Base-by-base conservation (phyloP, 2,113 vertebrate species). In the Otis tarda region DNA sequence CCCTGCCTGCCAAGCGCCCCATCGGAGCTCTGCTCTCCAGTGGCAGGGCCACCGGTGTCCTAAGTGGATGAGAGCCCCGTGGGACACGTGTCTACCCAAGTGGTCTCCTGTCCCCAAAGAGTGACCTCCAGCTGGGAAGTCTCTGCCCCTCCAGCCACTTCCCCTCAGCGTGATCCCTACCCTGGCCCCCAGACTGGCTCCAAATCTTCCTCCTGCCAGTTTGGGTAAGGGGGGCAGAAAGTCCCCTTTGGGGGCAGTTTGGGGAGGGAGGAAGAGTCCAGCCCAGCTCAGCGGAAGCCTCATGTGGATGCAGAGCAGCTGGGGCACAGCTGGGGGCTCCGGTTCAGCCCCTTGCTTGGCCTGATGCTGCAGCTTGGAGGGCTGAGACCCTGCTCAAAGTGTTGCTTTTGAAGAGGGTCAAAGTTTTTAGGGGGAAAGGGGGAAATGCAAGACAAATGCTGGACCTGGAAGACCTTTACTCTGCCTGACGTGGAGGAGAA, bases 241-340 rank as follows among this genome's bases (percentile, higher is more conserved):
- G 57, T 18, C 22, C 33, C 33, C 35, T 69, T 45, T 5, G 37
- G 39, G 28, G 21, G 19, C 22, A 45, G 18, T 57, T 35, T 41
- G 21, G 37, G n/a, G 41, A 28, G 47, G 39, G 30, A 45, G 45
- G 23, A 82, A 43, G 10, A 73, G 31, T 7, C 60, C 47, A 50
- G 12, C 12, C 28, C 0, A 7, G 80, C 59, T 82, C 52, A 37
- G 50, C 1, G 1, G 7, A 24, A 85, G 25, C 13, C 24, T 49
- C 33, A 55, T 5, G 5, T 39, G 86, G 86, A 79, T 3, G 45
- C 31, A 17, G 1, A 52, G 35, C 49, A 59, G 45, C 74, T 71
- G 52, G 0, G 7, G 41, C 57, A 14, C 35, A 9, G 0, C 4
- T 1, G 12, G 53, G 57, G 18, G 39, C 47, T 95, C 30, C 0